Conservation (phyloP, 2,888 invertebrate genomes). For the Hydriomena furcata region DNA sequence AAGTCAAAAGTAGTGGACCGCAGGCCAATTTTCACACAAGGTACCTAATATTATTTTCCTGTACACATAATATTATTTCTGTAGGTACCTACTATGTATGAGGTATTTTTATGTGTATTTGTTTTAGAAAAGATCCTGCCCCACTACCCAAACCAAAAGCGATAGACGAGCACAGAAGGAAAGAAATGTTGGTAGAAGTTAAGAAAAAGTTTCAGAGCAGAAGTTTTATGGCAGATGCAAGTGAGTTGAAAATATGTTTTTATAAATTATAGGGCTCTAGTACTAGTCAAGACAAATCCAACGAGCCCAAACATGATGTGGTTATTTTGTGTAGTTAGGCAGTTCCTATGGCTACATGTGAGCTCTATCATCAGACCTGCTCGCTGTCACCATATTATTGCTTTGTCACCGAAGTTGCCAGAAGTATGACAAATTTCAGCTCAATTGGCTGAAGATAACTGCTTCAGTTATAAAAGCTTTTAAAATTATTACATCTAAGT, state of each 20-base stretch:
- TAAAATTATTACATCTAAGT: no score
- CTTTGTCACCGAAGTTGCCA: no score
- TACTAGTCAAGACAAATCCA: no score
- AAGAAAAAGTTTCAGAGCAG: slow-evolving; percentile 62
- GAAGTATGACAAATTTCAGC: no score
- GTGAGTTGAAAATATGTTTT: slow-evolving; percentile 47
- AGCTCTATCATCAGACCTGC: no score
- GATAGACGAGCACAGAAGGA: slow-evolving; percentile 53
- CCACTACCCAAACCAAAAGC: slow-evolving; percentile 38
- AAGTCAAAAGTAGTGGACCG: slow-evolving; percentile 11
- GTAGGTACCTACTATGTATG: neutral
- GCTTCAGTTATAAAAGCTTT: no score
- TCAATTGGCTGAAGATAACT: no score
- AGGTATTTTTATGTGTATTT: slow-evolving; percentile 9
- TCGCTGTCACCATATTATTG: no score
- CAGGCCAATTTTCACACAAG: slow-evolving; percentile 53
- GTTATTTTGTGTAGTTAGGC: no score
- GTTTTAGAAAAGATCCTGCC: slow-evolving; percentile 32
- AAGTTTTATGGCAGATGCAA: slow-evolving; percentile 57
- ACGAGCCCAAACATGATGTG: no score
- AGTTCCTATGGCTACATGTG: no score
- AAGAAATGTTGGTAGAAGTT: slow-evolving; percentile 44
- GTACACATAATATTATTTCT: neutral
- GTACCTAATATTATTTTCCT: slow-evolving; percentile 35
- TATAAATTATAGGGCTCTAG: no score